Percentiles rank a stretch among this genome's conserved stretches.
These are phyloP conservation scores for Lacerta agilis DNA, from an alignment of 2,797 vertebrate genomes.

Conservation along the genomic window DNA sequence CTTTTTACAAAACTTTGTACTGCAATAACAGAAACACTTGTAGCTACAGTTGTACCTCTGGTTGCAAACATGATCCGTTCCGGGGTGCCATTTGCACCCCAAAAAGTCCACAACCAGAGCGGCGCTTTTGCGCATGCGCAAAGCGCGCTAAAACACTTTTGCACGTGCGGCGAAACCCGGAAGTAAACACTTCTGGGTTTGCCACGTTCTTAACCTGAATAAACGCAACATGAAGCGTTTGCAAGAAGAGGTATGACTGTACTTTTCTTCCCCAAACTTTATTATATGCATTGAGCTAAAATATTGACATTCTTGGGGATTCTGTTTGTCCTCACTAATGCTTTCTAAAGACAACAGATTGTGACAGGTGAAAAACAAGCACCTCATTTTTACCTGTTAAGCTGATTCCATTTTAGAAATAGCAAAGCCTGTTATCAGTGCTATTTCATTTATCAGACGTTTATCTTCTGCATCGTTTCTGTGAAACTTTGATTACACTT, in stretches of 20 bases:
- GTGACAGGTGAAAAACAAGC: conserved; percentile 30
- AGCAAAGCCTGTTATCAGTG: conserved; percentile 36
- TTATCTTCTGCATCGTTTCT: conserved; percentile 1
- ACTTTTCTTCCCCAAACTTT: not conserved
- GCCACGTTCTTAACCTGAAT: no score
- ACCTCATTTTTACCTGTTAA: conserved; percentile 18
- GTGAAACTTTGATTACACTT: not conserved
- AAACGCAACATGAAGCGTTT: no score
- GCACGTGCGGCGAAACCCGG: no score
- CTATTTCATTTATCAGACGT: conserved; percentile 13
- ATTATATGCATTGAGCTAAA: conserved; percentile 21
- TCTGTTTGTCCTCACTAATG: conserved; percentile 33
- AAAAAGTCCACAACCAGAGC: no score
- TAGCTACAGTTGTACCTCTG: not conserved
- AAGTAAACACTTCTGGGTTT: no score
- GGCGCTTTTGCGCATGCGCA: no score
- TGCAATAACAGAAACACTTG: not conserved
- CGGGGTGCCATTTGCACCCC: no score
- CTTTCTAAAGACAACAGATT: conserved; percentile 44
- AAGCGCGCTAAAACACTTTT: no score
- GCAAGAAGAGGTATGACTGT: no score
- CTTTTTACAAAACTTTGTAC: not conserved
- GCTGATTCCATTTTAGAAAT: conserved; percentile 57
- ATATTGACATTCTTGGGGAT: conserved; percentile 49
- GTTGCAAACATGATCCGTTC: no score